phyloP scores from a whole-genome alignment of 2,113 vertebrate species.

The Alosa alosa region DNA sequence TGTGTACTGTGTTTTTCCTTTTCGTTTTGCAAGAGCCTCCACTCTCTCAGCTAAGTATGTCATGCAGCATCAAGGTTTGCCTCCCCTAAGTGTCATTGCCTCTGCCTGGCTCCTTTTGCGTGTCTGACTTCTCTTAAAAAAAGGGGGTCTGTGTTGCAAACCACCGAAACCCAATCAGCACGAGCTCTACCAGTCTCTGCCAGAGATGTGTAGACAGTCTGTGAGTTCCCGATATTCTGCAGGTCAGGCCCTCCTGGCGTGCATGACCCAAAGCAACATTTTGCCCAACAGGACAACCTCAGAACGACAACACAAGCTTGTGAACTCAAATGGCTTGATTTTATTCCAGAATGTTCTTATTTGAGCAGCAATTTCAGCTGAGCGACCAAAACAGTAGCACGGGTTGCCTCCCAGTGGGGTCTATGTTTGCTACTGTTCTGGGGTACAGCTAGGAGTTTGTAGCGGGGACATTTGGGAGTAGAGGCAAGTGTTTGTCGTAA shows the following conservation, averaged over 20 bases:
- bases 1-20: constrained; percentile 61
- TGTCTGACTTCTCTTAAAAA: constrained; percentile 20
- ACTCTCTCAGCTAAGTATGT: constrained; percentile 64
- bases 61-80: constrained; percentile 49
- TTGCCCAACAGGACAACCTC: neutral
- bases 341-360: neutral
- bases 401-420: neutral
- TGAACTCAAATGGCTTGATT: neutral
- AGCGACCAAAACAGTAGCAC: neutral
- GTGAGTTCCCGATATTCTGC: neutral
- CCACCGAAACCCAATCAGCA: constrained; percentile 34
- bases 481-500: neutral
- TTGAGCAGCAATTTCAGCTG: neutral
- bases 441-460: neutral
- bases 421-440: neutral
- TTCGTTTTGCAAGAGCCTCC: constrained; percentile 63
- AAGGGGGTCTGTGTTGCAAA: constrained; percentile 32
- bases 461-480: neutral
- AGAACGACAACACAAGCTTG: neutral
- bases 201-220: neutral
- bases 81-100: constrained; percentile 50
- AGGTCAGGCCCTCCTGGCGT: neutral
- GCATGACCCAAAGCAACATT: neutral
- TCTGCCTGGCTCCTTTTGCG: constrained; percentile 55
- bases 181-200: neutral